Evolutionary conservation across 2,888 invertebrate genomes (phyloP), one percentile per base, ranked within the genome.

Genomic region (Nineta flava): DNA sequence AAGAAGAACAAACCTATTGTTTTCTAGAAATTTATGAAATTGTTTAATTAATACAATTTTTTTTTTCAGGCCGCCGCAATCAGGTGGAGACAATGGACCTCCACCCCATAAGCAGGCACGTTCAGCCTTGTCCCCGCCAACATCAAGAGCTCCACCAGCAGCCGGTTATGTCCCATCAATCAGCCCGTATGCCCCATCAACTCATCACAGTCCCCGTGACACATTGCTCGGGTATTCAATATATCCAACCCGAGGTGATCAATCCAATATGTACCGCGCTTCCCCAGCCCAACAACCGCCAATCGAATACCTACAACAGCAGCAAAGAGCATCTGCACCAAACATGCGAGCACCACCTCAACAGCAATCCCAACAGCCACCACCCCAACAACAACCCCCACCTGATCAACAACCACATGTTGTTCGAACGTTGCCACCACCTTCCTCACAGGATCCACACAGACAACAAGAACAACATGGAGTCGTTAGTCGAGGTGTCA

Each of bases 371-470:
- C 12, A 55, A 57, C 56, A 54, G 59, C 10, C 59, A 32, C 49
- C 63, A 63, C 50, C 65, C 60, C 38, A 38, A 15, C 47, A 64
- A 61, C 57, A 65, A 63, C 56, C 63, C 69, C 32, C 66, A 66
- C 54, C 70, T 70, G 38, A 58, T 70, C 50, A 69, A 53, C 57
- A 61, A 70, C 12, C 71, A 68, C 56, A 61, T 66, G 2, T 70
- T 70, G 52, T 70, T 60, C 53, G 59, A 67, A 51, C 67, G 71
- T 43, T 40, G 26, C 49, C 51, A 41, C 54, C 47, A 17, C 51
- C 43, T 12, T 53, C 52, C 32, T 53, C 52, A 17, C 47, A 50
- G 46, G 55, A 50, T 31, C 44, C 19, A 15, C 34, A 35, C 49
- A 52, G 46, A 50, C 48, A 45, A 34, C 48, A 43, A 19, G 42